Evolutionary conservation across 2,888 invertebrate genomes (phyloP).

Genomic region (Allophyes oxyacanthae): DNA sequence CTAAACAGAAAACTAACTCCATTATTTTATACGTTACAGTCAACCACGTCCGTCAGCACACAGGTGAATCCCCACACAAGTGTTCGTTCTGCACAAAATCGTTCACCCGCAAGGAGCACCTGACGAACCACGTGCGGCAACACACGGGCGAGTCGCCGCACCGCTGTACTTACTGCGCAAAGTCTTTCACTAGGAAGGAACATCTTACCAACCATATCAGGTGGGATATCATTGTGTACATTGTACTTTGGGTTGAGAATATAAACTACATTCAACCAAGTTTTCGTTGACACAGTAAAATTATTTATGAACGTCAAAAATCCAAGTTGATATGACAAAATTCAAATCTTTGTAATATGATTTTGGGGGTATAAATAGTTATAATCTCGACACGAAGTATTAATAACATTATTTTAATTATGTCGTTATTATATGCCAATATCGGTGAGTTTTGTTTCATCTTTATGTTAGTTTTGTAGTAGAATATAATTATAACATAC

Average conservation of each 20-base stretch:
- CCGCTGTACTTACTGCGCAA: conserved; percentile 95
- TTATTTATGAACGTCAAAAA: no score
- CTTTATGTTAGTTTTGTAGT: conserved; percentile 49
- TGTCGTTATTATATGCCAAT: conserved; percentile 13
- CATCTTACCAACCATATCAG: conserved; percentile 96
- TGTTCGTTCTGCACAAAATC: conserved; percentile 94
- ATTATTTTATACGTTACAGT: conserved; percentile 70
- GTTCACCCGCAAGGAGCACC: conserved; percentile 94
- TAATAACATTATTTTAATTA: background rate
- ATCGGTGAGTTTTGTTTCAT: conserved; percentile 33
- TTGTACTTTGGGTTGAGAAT: conserved; percentile 31
- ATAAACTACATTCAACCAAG: background rate
- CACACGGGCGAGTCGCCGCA: conserved; percentile 97
- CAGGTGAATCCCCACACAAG: conserved; percentile 94
- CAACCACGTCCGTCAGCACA: conserved; percentile 92
- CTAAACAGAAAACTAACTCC: background rate
- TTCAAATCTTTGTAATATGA: no score
- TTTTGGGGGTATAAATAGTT: background rate
- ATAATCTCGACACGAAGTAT: conserved; percentile 26
- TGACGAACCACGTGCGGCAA: conserved; percentile 95
- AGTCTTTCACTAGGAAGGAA: conserved; percentile 95
- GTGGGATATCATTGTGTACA: conserved; percentile 57
- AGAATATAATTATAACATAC: conserved; percentile 57
- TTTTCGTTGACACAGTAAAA: no score
- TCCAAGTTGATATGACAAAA: no score